Evolutionary conservation across 23 tunicate genomes (phyloP).

Genomic region (Diplosoma virens): DNA sequence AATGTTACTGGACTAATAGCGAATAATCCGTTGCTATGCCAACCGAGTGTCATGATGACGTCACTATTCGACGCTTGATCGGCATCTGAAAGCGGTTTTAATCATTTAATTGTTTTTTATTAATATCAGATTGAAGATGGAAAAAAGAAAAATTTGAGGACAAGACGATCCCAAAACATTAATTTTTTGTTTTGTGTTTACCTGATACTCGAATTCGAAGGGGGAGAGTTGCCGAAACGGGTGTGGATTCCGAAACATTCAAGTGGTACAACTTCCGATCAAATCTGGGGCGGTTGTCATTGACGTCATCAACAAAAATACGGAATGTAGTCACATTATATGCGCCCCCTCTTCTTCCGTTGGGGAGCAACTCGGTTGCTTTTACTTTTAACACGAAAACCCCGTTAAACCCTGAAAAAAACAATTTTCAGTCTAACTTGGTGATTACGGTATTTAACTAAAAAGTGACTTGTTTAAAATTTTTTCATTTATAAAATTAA

Average conservation of each 20-base stretch:
- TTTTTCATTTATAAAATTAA: too few relatives aligned
- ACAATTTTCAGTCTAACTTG: too few relatives aligned
- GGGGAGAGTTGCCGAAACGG: slow-evolving; percentile 45
- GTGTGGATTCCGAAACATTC: slow-evolving; percentile 42
- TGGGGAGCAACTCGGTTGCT: slow-evolving; percentile 47
- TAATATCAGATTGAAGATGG: too few relatives aligned
- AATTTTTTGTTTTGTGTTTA: too few relatives aligned
- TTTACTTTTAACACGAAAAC: slow-evolving; percentile 40
- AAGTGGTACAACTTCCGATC: slow-evolving; percentile 31
- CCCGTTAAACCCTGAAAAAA: slow-evolving; percentile 44
- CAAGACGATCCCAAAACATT: too few relatives aligned
- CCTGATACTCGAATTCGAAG: neutral
- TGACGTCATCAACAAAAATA: slow-evolving; percentile 54
- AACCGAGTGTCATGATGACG: slow-evolving; percentile 60
- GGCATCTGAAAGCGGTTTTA: neutral
- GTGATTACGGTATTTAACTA: too few relatives aligned
- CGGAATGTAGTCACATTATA: slow-evolving; percentile 56
- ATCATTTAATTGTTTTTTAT: too few relatives aligned
- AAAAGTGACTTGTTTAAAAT: too few relatives aligned
- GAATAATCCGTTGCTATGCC: slow-evolving; percentile 13
- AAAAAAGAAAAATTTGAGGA: too few relatives aligned
- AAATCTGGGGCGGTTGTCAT: slow-evolving; percentile 65
- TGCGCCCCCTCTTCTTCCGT: slow-evolving; percentile 18
- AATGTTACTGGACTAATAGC: slow-evolving; percentile 58
- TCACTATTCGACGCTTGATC: slow-evolving; percentile 62